Conservation (phyloP, 2,888 invertebrate genomes). For the Oscheius sp. region DNA sequence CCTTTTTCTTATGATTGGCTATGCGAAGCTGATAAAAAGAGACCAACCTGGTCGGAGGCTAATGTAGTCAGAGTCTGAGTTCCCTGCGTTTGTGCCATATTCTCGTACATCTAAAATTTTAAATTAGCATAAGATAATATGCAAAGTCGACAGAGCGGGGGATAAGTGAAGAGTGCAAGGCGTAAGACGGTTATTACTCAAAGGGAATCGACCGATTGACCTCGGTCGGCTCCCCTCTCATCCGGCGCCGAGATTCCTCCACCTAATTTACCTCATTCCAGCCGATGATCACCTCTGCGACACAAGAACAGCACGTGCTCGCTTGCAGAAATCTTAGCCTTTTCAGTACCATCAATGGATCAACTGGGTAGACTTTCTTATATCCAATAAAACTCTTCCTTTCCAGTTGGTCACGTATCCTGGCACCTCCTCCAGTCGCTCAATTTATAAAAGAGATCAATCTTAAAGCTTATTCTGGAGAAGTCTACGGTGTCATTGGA, state of each 20-base stretch:
- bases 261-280: not conserved
- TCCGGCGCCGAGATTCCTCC: conserved; percentile 13
- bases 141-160: no score
- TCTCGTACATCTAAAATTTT: not conserved
- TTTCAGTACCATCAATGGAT: conserved; percentile 59
- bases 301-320: conserved; percentile 45
- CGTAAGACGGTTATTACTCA: conserved; percentile 14
- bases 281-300: conserved; percentile 3
- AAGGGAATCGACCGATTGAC: conserved; percentile 12
- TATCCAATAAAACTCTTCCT: not conserved
- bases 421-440: conserved; percentile 69
- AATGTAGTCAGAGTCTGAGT: not conserved
- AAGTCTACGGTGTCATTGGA: conserved; percentile 90
- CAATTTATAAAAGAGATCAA: conserved; percentile 89
- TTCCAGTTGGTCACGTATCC: conserved; percentile 50
- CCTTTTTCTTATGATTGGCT: no score
- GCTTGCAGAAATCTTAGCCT: conserved; percentile 64
- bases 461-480: conserved; percentile 89
- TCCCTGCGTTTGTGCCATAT: not conserved
- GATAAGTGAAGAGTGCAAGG: not conserved
- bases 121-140: no score
- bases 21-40: no score
- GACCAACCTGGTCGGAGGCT: not conserved
- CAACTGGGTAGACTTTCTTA: not conserved
- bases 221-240: conserved; percentile 9